These are phyloP conservation scores for Macrotis lagotis DNA, from an alignment of 2,113 vertebrate genomes.

Conservation along the genomic window DNA sequence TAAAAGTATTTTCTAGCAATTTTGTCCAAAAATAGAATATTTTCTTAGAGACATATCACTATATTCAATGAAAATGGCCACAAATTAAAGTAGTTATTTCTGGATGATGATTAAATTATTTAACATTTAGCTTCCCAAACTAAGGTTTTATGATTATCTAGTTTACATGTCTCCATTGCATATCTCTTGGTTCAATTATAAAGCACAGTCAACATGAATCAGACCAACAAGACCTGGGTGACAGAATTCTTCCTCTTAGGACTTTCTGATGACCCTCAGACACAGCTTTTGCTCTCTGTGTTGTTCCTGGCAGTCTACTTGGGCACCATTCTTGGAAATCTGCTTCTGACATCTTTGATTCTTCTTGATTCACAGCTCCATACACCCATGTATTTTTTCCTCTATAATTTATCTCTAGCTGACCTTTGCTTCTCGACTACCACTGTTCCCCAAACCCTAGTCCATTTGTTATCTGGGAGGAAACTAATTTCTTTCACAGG, in stretches of 20 bases:
- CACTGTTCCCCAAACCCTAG: neutral
- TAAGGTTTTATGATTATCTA: neutral
- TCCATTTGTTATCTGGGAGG: neutral
- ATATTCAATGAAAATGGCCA: neutral
- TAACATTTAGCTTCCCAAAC: neutral
- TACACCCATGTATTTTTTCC: constrained; percentile 17
- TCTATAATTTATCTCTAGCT: constrained; percentile 45
- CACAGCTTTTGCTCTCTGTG: neutral
- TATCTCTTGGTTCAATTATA: neutral
- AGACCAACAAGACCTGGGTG: constrained; percentile 63
- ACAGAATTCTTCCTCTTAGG: constrained; percentile 53
- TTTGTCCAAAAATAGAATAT: neutral
- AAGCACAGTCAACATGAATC: neutral
- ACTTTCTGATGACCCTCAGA: neutral
- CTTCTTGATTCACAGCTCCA: neutral
- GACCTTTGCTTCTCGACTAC: neutral
- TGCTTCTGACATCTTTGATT: neutral
- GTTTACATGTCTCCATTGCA: neutral
- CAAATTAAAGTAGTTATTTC: neutral
- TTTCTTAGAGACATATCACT: neutral
- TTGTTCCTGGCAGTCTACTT: constrained; percentile 30
- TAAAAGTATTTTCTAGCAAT: too few species aligned
- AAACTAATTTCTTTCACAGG: neutral
- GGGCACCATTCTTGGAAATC: neutral
- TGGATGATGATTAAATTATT: neutral